A percentile compares a stretch with the other conserved stretches of the same genome.
Conservation (phyloP, 2,113 vertebrate genomes). For the Heterocephalus glaber region DNA sequence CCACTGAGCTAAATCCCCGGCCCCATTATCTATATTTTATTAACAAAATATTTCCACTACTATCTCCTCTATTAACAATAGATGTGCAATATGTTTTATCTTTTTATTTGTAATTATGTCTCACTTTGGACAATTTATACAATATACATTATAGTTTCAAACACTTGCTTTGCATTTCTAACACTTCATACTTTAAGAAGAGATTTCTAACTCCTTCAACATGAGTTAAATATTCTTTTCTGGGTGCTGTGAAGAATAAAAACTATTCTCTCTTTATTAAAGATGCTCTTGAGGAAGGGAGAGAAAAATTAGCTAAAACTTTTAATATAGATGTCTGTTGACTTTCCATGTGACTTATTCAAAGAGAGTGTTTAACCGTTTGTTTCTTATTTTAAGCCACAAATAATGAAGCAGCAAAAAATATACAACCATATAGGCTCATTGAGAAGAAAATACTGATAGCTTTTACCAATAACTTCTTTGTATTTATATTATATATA, state of each 20-base stretch:
- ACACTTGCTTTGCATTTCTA: background rate
- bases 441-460: background rate
- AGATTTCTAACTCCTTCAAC: background rate
- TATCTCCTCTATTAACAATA: background rate
- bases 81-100: background rate
- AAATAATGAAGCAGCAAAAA: background rate
- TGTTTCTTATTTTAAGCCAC: slow-evolving; percentile 40
- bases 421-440: background rate
- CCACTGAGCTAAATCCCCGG: too few relatives aligned
- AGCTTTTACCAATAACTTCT: background rate
- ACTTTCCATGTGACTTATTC: background rate
- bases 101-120: background rate
- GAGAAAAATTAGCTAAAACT: background rate
- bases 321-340: background rate
- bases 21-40: background rate
- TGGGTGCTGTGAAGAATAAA: slow-evolving; percentile 1
- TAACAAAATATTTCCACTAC: background rate
- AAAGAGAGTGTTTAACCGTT: background rate
- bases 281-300: background rate
- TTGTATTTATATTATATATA: background rate
- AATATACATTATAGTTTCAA: background rate
- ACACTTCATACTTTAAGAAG: background rate
- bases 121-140: background rate
- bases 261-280: background rate
- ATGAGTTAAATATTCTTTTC: slow-evolving; percentile 19